Percentiles rank a stretch among this genome's conserved stretches.
Evolutionary conservation across 2,797 vertebrate species (phyloP).

Genomic region (Amphiprion clarkii): DNA sequence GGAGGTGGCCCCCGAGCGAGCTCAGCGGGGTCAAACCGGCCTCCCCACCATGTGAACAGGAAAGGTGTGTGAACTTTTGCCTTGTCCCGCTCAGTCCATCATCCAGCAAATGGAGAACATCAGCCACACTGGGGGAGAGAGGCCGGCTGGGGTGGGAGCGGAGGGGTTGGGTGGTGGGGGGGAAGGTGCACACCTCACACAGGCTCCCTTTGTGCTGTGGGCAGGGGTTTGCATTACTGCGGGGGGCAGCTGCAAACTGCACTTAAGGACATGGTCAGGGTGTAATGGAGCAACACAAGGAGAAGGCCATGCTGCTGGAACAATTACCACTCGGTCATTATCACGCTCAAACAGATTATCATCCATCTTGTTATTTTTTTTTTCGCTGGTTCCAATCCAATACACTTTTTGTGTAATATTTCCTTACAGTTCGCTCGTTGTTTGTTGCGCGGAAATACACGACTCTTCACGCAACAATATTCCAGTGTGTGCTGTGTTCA

Average conservation of each 20-base stretch:
- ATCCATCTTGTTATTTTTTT: constrained; percentile 88
- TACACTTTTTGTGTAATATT: too few species aligned
- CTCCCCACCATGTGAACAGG: constrained; percentile 91
- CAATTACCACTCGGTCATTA: constrained; percentile 91
- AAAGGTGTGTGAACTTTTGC: constrained; percentile 97
- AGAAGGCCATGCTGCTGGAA: constrained; percentile 81
- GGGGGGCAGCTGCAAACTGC: constrained; percentile 67
- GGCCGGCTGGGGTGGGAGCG: constrained; percentile 39
- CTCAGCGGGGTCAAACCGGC: constrained; percentile 85
- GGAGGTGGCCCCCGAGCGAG: constrained; percentile 74
- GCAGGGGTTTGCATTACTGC: constrained; percentile 85
- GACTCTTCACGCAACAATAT: too few species aligned
- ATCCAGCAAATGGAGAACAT: constrained; percentile 96
- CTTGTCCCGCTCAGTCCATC: constrained; percentile 91
- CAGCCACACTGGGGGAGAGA: constrained; percentile 79
- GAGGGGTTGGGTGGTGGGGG: constrained; percentile 56
- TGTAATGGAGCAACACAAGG: constrained; percentile 47
- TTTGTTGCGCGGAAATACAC: too few species aligned
- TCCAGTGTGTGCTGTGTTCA: too few species aligned
- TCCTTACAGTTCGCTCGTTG: too few species aligned
- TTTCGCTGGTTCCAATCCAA: too few species aligned
- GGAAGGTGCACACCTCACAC: constrained; percentile 80
- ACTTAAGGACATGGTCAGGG: constrained; percentile 53
- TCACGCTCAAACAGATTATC: constrained; percentile 88
- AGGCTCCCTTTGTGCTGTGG: constrained; percentile 92